phyloP scores from a whole-genome alignment of 2,113 vertebrate species.

The Ptyas mucosa region DNA sequence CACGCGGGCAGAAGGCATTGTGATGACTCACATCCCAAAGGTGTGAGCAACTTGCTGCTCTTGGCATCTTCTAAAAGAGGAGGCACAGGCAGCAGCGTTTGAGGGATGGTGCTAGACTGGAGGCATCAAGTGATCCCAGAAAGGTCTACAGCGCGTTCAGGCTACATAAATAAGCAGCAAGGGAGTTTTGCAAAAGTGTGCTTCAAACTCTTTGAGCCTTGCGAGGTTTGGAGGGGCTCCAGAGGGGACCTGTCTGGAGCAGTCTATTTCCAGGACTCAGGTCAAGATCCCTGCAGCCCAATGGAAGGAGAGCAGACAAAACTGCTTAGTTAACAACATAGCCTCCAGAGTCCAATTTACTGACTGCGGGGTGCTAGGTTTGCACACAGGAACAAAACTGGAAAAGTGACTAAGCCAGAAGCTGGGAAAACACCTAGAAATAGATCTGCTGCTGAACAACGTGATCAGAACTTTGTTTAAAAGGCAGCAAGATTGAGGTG shows the following conservation, averaged over 20 bases:
- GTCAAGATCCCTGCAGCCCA: not conserved
- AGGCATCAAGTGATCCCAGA: not conserved
- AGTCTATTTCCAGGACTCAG: not conserved
- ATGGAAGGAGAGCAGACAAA: conserved; percentile 4
- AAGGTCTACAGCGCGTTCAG: not conserved
- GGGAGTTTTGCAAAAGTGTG: not conserved
- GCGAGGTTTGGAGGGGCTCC: too few relatives aligned
- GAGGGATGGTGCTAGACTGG: not conserved
- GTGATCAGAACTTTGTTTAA: not conserved
- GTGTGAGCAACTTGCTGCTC: not conserved
- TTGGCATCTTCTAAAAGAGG: not conserved
- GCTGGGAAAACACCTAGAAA: conserved; percentile 30
- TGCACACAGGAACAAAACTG: not conserved
- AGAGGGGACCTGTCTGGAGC: not conserved
- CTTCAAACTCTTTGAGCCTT: not conserved
- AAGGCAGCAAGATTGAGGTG: not conserved
- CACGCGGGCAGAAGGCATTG: not conserved
- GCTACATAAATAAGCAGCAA: not conserved
- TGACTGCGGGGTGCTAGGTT: not conserved
- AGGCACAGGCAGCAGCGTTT: not conserved
- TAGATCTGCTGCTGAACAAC: not conserved
- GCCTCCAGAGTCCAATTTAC: not conserved
- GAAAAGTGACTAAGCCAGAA: conserved; percentile 9
- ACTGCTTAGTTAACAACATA: not conserved
- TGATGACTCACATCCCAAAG: not conserved